Conservation (phyloP, 92 coral and sea anemone genomes). For the Phymanthus crucifer region DNA sequence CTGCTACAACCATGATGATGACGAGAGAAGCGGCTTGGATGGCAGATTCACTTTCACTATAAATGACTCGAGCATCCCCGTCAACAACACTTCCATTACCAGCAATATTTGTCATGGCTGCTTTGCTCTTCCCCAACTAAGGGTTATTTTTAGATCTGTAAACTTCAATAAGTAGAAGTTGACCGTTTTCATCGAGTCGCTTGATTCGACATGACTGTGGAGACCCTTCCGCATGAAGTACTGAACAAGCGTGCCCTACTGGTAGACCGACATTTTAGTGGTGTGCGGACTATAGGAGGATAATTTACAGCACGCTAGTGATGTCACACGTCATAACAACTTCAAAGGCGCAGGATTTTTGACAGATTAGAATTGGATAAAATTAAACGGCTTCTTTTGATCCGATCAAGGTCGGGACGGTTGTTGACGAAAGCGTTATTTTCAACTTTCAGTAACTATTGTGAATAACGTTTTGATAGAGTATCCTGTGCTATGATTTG, state of each 20-base stretch:
- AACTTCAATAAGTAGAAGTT: neutral
- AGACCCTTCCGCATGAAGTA: neutral
- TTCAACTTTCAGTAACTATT: neutral
- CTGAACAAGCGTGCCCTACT: neutral
- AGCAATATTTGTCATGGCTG: neutral
- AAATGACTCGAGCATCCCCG: slow-evolving; percentile 15
- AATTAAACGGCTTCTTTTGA: neutral
- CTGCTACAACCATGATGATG: slow-evolving; percentile 67
- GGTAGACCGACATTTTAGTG: neutral
- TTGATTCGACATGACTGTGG: neutral
- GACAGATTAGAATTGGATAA: slow-evolving; percentile 16
- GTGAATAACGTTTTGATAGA: neutral
- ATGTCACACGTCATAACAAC: slow-evolving; percentile 32
- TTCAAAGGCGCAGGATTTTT: slow-evolving; percentile 9
- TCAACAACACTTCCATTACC: neutral
- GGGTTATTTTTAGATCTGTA: neutral
- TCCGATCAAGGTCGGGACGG: neutral
- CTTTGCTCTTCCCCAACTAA: neutral
- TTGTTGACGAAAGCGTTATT: slow-evolving; percentile 1
- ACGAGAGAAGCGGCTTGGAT: slow-evolving; percentile 57
- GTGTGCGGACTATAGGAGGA: neutral
- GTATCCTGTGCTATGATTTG: neutral
- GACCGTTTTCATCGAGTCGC: neutral
- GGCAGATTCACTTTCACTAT: slow-evolving; percentile 45
- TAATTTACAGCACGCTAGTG: slow-evolving; percentile 9